Evolutionary conservation across 2,888 invertebrate species (phyloP), one percentile per base, ranked within the genome.

Genomic region (Drosophila macrospina): DNA sequence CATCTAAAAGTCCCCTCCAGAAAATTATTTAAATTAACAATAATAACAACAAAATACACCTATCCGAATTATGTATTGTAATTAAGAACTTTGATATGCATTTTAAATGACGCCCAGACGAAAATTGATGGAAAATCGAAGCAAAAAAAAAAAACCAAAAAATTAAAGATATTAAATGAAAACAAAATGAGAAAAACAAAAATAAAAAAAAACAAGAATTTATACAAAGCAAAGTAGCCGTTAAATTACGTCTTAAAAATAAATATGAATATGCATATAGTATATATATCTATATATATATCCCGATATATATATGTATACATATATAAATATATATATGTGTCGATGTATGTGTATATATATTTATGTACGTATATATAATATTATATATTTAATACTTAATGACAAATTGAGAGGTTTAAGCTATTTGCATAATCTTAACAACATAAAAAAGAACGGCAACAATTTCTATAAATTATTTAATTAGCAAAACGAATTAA

Each of bases 41-140:
- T 5, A 57, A 62, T 20, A 55, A 34, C 39, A 60, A 34, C 28
- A 56, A 57, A 34, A 65, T 56, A 67, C 67, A 74, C 64, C 68
- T 81, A 85, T 65, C 52, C 66, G 60, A 68, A 71, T 64, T 74
- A 57, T 63, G 60, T 75, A 72, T 69, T 73, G 59, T 80, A 80
- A 73, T 62, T 69, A 86, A 86, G 79, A 84, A 81, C 84, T 86
- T 86, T 86, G 85, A 86, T 83, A 84, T 81, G 82, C 82, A 85
- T 85, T 83, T 85, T 87, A 85, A 86, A 77, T 79, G 61, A 76
- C 59, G 86, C 86, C 84, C 84, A 73, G 64, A 75, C 36, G 39
- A 60, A 70, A 69, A 57, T 56, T 54, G 6, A 57, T 62, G 16
- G 30, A 73, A 64, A 69, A 72, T 69, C 69, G 44, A 75, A 69